Evolutionary conservation across 2,113 vertebrate genomes (phyloP).

Genomic region (Crypturellus undulatus): DNA sequence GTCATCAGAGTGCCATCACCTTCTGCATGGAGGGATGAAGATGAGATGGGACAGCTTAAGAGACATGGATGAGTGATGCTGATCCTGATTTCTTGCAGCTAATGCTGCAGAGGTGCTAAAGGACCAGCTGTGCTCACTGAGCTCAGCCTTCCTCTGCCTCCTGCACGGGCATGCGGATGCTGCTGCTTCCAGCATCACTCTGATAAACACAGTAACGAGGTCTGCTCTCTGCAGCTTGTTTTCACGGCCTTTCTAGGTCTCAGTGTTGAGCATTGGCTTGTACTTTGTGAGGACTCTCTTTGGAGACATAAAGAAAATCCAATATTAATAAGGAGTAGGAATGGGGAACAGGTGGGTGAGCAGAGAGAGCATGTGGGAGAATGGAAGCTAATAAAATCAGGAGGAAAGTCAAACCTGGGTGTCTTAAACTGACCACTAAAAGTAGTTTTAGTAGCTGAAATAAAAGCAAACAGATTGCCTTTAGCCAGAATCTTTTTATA

Average conservation of each 20-base stretch:
- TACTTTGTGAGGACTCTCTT: background rate
- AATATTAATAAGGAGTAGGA: background rate
- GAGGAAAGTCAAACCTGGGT: background rate
- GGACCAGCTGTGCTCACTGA: background rate
- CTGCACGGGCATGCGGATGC: rapidly evolving
- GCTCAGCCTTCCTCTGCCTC: background rate
- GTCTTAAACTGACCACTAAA: background rate
- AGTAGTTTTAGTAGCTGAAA: background rate
- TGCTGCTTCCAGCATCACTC: background rate
- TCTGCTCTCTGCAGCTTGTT: background rate
- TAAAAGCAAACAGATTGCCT: background rate
- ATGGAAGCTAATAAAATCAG: background rate
- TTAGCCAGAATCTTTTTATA: background rate
- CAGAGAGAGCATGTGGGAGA: too few species aligned
- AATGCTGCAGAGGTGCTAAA: rapidly evolving
- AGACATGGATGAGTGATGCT: rapidly evolving
- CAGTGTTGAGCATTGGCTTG: rapidly evolving
- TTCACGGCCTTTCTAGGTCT: rapidly evolving
- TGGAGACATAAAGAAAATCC: background rate
- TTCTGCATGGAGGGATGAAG: rapidly evolving
- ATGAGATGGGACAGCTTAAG: background rate
- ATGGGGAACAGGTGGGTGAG: background rate
- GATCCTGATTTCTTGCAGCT: background rate
- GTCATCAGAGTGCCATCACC: rapidly evolving
- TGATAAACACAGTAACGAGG: rapidly evolving